phyloP scores from a whole-genome alignment of 2,113 vertebrate genomes.

The Actenoides lindsayi region DNA sequence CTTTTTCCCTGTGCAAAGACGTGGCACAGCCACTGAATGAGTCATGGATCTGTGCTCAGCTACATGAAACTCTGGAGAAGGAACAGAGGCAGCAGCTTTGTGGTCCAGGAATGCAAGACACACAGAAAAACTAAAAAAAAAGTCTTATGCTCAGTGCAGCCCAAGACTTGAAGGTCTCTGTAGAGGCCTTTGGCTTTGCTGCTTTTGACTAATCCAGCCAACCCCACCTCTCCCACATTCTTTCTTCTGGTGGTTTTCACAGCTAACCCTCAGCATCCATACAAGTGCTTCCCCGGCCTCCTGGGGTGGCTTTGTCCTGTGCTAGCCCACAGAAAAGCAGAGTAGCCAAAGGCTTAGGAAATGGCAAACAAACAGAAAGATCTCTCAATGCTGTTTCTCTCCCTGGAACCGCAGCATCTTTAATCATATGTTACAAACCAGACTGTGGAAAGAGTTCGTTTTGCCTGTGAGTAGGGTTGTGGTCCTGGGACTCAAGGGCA shows the following conservation, averaged over 20 bases:
- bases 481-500: neutral
- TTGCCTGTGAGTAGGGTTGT: neutral
- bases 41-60: neutral
- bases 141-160: neutral
- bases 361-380: neutral
- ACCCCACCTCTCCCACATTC: rapidly evolving
- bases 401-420: neutral
- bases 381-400: neutral
- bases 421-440: neutral
- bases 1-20: neutral
- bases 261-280: neutral
- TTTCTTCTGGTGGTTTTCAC: neutral
- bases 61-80: neutral
- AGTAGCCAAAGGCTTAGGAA: neutral
- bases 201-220: neutral
- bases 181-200: neutral
- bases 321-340: neutral
- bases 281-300: neutral
- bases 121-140: neutral
- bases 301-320: neutral
- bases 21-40: neutral
- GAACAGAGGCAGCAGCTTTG: neutral
- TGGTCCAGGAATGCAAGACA: neutral
- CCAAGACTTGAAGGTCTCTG: neutral
- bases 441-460: rapidly evolving